A percentile compares a stretch with the other conserved stretches of the same genome.
Evolutionary conservation across 1,140 invertebrate species (phyloP).

Genomic region (Artemia franciscana): DNA sequence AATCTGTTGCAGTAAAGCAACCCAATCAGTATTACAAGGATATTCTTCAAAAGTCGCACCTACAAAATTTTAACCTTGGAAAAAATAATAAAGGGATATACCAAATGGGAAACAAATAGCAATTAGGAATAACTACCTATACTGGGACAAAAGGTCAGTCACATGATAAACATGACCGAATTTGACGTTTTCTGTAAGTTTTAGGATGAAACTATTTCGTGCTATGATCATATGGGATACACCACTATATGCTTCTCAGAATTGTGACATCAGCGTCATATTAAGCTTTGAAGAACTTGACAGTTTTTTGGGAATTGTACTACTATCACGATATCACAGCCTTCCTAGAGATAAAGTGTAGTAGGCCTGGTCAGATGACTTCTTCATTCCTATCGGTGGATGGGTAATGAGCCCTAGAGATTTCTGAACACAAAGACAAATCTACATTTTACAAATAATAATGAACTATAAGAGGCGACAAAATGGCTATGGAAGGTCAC

Average conservation of each 20-base stretch:
- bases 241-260: background rate
- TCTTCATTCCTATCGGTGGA: background rate
- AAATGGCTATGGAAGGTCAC: background rate
- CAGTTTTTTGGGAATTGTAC: background rate
- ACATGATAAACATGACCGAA: background rate
- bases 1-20: no score
- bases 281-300: background rate
- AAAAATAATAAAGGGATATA: background rate
- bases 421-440: background rate
- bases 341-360: background rate
- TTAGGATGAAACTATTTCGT: background rate
- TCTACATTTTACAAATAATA: background rate
- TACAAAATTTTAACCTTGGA: background rate
- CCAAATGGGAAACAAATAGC: background rate
- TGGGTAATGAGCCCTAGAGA: no score
- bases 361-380: background rate
- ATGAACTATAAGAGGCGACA: background rate
- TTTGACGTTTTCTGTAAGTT: background rate
- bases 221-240: background rate
- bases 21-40: no score
- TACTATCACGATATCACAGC: background rate
- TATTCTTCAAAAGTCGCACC: no score
- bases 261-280: background rate
- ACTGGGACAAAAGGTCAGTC: background rate
- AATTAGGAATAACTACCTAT: background rate